A percentile compares a stretch with the other conserved stretches of the same genome.
Evolutionary conservation across 2,888 invertebrate species (phyloP).

Genomic region (Zaprionus obscuricornis): DNA sequence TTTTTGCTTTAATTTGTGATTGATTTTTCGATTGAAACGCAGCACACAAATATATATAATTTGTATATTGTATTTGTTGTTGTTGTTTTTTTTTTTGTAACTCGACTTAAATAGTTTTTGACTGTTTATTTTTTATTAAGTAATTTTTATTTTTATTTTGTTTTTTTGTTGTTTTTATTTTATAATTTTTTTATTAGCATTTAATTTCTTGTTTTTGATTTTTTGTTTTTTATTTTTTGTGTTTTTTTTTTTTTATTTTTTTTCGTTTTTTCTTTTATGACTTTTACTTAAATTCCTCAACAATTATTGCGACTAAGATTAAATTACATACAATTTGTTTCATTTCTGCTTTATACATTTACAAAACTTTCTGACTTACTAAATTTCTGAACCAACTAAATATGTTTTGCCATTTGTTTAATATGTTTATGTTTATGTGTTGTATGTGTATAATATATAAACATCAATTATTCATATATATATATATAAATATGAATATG

Average conservation of each 20-base stretch:
- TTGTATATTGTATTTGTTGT: constrained; percentile 26
- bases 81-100: constrained; percentile 29
- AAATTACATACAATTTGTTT: constrained; percentile 65
- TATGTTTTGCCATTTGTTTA: neutral
- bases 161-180: constrained; percentile 32
- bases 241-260: constrained; percentile 52
- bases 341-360: constrained; percentile 31
- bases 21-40: constrained; percentile 46
- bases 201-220: constrained; percentile 13
- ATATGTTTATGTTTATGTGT: constrained; percentile 26
- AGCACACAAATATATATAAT: constrained; percentile 38
- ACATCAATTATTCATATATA: no score
- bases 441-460: constrained; percentile 27
- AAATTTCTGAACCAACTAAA: constrained; percentile 25
- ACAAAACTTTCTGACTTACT: constrained; percentile 26
- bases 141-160: no score
- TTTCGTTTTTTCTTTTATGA: constrained; percentile 29
- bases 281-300: constrained; percentile 58
- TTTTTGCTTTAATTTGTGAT: constrained; percentile 23
- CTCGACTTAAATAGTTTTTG: constrained; percentile 51
- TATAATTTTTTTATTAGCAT: no score
- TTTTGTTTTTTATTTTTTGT: constrained; percentile 35
- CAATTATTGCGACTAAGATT: constrained; percentile 69
- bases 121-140: constrained; percentile 35
- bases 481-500: constrained; percentile 12